These are phyloP conservation scores for Agrotis clavis DNA, from an alignment of 2,888 invertebrate genomes.

Conservation along the genomic window DNA sequence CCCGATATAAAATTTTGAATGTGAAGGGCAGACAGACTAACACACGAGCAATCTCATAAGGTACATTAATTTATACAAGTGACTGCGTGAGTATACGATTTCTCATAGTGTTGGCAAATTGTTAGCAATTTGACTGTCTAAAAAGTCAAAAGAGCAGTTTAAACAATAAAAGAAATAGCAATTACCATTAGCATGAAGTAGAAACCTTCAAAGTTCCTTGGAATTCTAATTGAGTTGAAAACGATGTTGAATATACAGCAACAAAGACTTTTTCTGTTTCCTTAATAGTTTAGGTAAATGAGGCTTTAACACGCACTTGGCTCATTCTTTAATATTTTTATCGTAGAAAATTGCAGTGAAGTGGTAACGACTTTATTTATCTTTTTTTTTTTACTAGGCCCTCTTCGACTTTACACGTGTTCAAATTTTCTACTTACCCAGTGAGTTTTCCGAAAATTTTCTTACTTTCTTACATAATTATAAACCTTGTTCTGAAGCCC, in stretches of 20 bases:
- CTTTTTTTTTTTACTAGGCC: too few species aligned
- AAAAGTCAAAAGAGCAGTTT: constrained; percentile 23
- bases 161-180: constrained; percentile 24
- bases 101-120: background rate
- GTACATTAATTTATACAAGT: too few species aligned
- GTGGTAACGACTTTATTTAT: background rate
- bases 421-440: too few species aligned
- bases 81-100: too few species aligned
- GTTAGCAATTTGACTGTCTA: background rate
- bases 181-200: constrained; percentile 14
- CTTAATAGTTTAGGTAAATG: constrained; percentile 26
- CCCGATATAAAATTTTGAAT: too few species aligned
- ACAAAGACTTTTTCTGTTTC: constrained; percentile 24
- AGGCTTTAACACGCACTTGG: constrained; percentile 35
- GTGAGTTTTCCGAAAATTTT: too few species aligned
- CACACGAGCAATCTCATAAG: too few species aligned
- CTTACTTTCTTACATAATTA: too few species aligned
- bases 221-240: constrained; percentile 27
- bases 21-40: too few species aligned
- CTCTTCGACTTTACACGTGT: too few species aligned
- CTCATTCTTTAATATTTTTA: constrained; percentile 27
- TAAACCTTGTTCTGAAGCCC: too few species aligned
- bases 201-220: constrained; percentile 27
- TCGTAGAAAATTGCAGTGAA: constrained; percentile 8
- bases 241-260: constrained; percentile 18